These are phyloP conservation scores for Elymnias hypermnestra DNA, from an alignment of 1,140 invertebrate genomes.

Conservation along the genomic window DNA sequence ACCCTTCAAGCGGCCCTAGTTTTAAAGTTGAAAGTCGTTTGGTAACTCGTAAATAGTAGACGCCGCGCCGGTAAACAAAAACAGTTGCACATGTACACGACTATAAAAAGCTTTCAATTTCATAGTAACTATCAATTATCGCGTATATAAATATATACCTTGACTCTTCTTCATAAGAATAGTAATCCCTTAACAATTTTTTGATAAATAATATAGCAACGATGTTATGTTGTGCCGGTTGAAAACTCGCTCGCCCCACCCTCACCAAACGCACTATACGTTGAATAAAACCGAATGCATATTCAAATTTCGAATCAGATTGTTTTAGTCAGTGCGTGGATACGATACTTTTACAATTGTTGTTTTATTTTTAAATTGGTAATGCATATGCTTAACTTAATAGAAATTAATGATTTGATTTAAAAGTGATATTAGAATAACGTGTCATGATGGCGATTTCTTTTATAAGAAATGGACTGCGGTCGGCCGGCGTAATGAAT, in stretches of 20 bases:
- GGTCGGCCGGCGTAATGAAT: slow-evolving; percentile 41
- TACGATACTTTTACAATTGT: too few species aligned
- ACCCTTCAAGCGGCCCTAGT: neutral
- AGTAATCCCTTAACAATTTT: neutral
- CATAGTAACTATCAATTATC: neutral
- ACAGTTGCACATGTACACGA: slow-evolving; percentile 31
- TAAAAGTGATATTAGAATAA: too few species aligned
- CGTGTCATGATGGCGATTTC: slow-evolving; percentile 56
- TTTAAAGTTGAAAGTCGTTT: slow-evolving; percentile 18
- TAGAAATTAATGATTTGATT: too few species aligned
- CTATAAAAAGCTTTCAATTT: neutral
- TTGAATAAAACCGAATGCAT: slow-evolving; percentile 42
- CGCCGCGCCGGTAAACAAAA: slow-evolving; percentile 32
- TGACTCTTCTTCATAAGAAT: neutral
- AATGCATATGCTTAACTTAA: too few species aligned
- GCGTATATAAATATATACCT: neutral
- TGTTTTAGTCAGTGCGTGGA: too few species aligned
- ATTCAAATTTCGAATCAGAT: slow-evolving; percentile 40
- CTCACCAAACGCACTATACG: slow-evolving; percentile 7
- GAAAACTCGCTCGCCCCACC: slow-evolving; percentile 20
- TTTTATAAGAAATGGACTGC: slow-evolving; percentile 49
- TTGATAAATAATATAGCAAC: neutral
- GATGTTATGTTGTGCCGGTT: slow-evolving; percentile 2
- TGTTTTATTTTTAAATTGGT: too few species aligned
- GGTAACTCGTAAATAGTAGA: slow-evolving; percentile 16